A percentile compares a stretch with the other conserved stretches of the same genome.
Conservation (phyloP, 2,888 invertebrate genomes). For the Cheilosia urbana region DNA sequence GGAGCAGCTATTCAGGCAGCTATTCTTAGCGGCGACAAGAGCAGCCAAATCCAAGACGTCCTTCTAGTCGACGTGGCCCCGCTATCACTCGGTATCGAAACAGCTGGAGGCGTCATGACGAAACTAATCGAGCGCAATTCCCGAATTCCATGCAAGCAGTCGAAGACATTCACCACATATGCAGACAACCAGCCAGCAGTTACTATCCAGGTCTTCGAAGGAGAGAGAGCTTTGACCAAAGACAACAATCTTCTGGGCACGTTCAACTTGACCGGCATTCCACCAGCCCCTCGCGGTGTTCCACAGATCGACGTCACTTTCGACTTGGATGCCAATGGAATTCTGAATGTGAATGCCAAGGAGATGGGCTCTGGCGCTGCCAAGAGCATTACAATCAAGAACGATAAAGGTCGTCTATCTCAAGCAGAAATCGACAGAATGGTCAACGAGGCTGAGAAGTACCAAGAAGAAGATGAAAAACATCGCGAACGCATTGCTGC, state of each 20-base stretch:
- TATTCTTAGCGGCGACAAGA: conserved; percentile 88
- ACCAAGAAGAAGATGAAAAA: conserved; percentile 89
- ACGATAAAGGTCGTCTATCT: conserved; percentile 92
- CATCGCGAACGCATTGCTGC: conserved; percentile 88
- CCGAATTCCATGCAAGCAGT: conserved; percentile 89
- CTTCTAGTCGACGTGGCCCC: conserved; percentile 88
- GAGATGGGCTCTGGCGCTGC: conserved; percentile 88
- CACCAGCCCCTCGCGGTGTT: conserved; percentile 95
- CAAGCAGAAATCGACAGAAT: conserved; percentile 88
- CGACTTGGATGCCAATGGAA: conserved; percentile 95
- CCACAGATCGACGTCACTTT: conserved; percentile 94
- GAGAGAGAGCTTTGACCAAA: conserved; percentile 94
- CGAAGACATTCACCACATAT: conserved; percentile 91
- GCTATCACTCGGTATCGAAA: conserved; percentile 90
- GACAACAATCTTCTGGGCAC: conserved; percentile 97
- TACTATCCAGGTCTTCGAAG: conserved; percentile 90
- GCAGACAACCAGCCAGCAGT: conserved; percentile 92
- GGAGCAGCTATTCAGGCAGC: conserved; percentile 91
- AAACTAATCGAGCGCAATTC: conserved; percentile 90
- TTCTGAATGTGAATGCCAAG: conserved; percentile 93
- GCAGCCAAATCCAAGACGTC: conserved; percentile 90
- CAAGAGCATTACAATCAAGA: conserved; percentile 92
- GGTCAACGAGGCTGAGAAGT: conserved; percentile 90
- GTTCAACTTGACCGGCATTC: conserved; percentile 97
- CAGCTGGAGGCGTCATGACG: conserved; percentile 92